Conservation (phyloP, 2,888 invertebrate genomes). For the Nomada flava region DNA sequence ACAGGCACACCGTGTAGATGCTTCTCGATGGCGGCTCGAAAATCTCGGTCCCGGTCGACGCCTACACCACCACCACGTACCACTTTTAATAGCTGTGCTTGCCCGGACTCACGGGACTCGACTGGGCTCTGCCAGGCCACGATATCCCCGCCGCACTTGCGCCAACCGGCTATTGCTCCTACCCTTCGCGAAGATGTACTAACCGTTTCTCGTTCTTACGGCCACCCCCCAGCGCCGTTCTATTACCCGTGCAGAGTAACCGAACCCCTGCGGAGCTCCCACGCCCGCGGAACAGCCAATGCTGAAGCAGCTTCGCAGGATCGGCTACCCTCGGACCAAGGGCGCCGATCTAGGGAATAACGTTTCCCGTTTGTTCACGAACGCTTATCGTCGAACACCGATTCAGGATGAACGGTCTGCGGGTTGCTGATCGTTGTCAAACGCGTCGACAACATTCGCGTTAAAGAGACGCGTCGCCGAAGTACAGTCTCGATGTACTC, state of each 20-base stretch:
- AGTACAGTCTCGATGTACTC: neutral
- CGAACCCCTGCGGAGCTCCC: slow-evolving; percentile 69
- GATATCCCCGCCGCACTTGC: slow-evolving; percentile 71
- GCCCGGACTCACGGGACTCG: slow-evolving; percentile 83
- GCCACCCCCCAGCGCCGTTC: slow-evolving; percentile 66
- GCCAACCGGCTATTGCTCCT: slow-evolving; percentile 67
- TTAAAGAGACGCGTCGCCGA: neutral
- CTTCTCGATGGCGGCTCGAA: slow-evolving; percentile 59
- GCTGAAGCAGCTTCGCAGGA: slow-evolving; percentile 40
- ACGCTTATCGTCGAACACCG: neutral
- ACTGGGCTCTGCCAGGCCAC: slow-evolving; percentile 79
- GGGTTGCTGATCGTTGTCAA: neutral
- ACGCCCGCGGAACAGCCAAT: slow-evolving; percentile 72
- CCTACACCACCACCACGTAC: slow-evolving; percentile 73
- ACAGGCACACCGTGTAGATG: slow-evolving; percentile 51
- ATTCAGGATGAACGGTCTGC: neutral
- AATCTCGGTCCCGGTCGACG: slow-evolving; percentile 72
- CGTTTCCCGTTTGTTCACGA: neutral
- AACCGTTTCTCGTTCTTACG: slow-evolving; percentile 63
- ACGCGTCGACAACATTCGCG: neutral
- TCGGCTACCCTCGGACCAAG: slow-evolving; percentile 34
- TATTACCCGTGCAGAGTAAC: slow-evolving; percentile 64
- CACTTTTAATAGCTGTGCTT: slow-evolving; percentile 74
- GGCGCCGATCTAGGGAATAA: slow-evolving; percentile 18
- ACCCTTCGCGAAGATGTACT: slow-evolving; percentile 67